Evolutionary conservation across 92 coral and sea anemone genomes (phyloP), one percentile per base, ranked within the genome.

Genomic region (Meandrina meandrites): DNA sequence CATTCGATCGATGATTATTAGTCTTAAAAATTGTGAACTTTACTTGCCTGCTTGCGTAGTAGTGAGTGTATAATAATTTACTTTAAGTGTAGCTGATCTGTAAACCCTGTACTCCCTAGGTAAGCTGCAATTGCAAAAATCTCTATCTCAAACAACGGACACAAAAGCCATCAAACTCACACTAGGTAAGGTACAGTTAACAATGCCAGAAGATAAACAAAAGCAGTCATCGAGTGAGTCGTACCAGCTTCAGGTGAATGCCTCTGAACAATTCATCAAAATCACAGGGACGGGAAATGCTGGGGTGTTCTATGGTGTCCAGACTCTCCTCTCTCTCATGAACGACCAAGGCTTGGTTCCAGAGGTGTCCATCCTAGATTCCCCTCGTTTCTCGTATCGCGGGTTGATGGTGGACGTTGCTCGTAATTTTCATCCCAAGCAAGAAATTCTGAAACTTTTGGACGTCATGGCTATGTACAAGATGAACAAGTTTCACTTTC

Each of bases 391-490:
- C 77, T 88, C 84, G 40, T 94, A 96, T 67, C 94, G 98, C 45
- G 98, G 98, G 64, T 88, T 96, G 92, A 94, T 92, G 87, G 48
- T 96, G 31, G 98, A 96, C 73, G 95, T 96, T 51, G 95, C 86
- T 14, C 97, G 98, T 30, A 96, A 96, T 79, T 96, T 96, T 88
- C 88, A 89, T 85, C 86, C 88, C 50, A 96, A 96, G 77, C 51
- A 79, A 3, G 95, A 94, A 51, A 92, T 96, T 37, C 22, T 93
- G 32, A 89, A 84, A 48, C 74, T 93, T 42, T 28, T 93, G 37
- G 88, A 94, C 56, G 93, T 62, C 45, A 94, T 94, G 97, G 91
- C 93, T 4, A 90, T 85, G 92, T 94, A 92, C 81, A 94, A 96
- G 78, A 27, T 94, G 91, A 94, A 94, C 91, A 95, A 94, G 62